Evolutionary conservation across 2,888 invertebrate genomes (phyloP).

Genomic region (Drosophila prostipennis): DNA sequence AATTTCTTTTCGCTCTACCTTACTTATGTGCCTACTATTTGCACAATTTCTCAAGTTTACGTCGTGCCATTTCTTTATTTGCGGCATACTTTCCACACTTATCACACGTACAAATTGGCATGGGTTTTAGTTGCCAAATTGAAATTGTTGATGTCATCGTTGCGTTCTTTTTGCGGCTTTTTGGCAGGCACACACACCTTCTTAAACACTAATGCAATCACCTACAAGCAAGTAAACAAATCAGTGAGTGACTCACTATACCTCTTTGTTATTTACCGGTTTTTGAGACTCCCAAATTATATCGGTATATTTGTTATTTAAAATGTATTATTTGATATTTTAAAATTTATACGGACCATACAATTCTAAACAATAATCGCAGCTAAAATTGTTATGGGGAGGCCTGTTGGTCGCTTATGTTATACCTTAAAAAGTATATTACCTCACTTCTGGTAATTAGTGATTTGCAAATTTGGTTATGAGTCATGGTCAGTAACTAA

Average conservation of each 20-base stretch:
- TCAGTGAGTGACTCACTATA: slow-evolving; percentile 11
- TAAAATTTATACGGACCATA: too few relatives aligned
- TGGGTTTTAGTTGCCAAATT: slow-evolving; percentile 27
- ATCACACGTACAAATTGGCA: slow-evolving; percentile 56
- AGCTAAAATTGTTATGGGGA: background rate
- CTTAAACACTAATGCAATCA: slow-evolving; percentile 2
- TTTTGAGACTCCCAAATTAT: too few relatives aligned
- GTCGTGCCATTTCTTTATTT: slow-evolving; percentile 70
- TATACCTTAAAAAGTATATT: slow-evolving; percentile 39
- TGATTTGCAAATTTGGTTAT: slow-evolving; percentile 48
- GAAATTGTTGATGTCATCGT: slow-evolving; percentile 74
- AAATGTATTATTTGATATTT: too few relatives aligned
- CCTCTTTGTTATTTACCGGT: slow-evolving; percentile 13
- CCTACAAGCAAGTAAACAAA: background rate
- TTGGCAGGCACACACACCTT: slow-evolving; percentile 1
- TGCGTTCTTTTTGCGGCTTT: slow-evolving; percentile 59
- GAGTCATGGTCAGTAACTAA: slow-evolving; percentile 49
- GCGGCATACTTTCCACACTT: slow-evolving; percentile 71
- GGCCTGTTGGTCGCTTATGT: background rate
- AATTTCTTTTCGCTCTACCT: slow-evolving; percentile 5
- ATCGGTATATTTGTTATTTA: too few relatives aligned
- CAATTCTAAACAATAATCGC: slow-evolving; percentile 44
- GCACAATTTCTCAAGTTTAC: slow-evolving; percentile 7
- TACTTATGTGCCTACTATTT: background rate
- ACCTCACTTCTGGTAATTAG: slow-evolving; percentile 51